Evolutionary conservation across 2,113 vertebrate genomes (phyloP).

Genomic region (Elephas maximus): DNA sequence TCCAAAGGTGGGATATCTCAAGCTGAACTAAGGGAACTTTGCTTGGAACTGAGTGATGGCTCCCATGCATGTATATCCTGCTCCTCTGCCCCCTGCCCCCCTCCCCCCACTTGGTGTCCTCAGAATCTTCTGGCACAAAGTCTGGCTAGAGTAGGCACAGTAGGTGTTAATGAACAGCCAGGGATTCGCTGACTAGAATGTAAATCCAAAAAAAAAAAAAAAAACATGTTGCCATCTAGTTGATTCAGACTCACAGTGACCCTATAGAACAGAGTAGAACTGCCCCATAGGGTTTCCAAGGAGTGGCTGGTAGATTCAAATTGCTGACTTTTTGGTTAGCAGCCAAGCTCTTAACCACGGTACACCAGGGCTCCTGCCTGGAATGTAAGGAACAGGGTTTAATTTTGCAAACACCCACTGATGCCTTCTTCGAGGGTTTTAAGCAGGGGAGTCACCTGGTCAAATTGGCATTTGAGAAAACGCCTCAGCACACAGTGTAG

Average conservation of each 20-base stretch:
- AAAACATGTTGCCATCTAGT: no score
- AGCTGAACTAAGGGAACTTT: not conserved
- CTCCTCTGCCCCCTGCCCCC: not conserved
- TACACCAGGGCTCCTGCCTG: not conserved
- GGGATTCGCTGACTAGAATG: conserved; percentile 54
- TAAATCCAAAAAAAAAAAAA: not conserved
- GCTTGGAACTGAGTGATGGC: not conserved
- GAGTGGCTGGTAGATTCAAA: no score
- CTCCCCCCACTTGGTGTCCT: not conserved
- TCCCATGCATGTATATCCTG: not conserved
- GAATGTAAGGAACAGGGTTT: conserved; percentile 65
- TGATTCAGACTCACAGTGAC: no score
- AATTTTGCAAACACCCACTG: conserved; percentile 29
- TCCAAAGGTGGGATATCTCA: not conserved
- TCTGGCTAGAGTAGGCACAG: not conserved
- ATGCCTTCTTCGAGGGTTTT: not conserved
- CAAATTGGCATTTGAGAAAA: conserved; percentile 29
- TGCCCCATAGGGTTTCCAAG: no score
- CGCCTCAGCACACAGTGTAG: not conserved
- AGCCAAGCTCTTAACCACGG: no score
- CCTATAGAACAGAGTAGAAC: no score
- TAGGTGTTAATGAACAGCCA: conserved; percentile 74
- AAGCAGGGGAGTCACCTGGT: not conserved
- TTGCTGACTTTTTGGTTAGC: no score
- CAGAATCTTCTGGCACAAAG: conserved; percentile 23